Percentiles rank a stretch among this genome's conserved stretches.
These are phyloP conservation scores for Corythoichthys haematopterus DNA, from an alignment of 2,113 vertebrate species.

Conservation along the genomic window DNA sequence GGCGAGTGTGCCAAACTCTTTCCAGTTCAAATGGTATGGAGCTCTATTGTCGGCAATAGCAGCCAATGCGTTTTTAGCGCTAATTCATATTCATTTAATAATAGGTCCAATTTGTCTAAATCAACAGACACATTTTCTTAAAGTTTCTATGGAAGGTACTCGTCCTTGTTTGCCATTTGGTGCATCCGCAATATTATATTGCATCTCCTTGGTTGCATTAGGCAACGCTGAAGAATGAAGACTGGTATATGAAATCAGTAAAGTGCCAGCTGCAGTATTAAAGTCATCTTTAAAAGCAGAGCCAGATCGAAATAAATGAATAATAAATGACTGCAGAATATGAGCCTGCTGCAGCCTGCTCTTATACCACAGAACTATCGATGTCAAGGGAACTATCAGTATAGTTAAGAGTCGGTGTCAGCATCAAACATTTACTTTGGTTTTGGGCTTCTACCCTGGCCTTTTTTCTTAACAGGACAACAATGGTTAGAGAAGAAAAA, in stretches of 20 bases:
- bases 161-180: neutral
- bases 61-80: too few relatives aligned
- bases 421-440: neutral
- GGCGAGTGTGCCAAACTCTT: neutral
- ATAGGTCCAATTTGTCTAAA: neutral
- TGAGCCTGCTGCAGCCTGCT: slow-evolving; percentile 29
- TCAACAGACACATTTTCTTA: neutral
- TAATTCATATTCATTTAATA: neutral
- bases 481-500: too few relatives aligned
- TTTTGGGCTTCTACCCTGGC: neutral
- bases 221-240: neutral
- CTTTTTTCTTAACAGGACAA: neutral
- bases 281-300: slow-evolving; percentile 43
- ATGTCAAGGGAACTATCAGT: slow-evolving; percentile 5
- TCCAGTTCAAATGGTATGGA: too few relatives aligned
- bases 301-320: slow-evolving; percentile 51
- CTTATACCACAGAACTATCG: slow-evolving; percentile 14
- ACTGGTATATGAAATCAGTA: slow-evolving; percentile 2
- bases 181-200: neutral
- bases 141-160: neutral
- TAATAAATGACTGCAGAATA: slow-evolving; percentile 23
- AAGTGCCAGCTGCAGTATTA: slow-evolving; percentile 50
- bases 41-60: too few relatives aligned
- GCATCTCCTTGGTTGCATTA: neutral
- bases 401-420: slow-evolving; percentile 8